phyloP scores from a whole-genome alignment of 2,797 vertebrate species.

The Epinephelus awoara region DNA sequence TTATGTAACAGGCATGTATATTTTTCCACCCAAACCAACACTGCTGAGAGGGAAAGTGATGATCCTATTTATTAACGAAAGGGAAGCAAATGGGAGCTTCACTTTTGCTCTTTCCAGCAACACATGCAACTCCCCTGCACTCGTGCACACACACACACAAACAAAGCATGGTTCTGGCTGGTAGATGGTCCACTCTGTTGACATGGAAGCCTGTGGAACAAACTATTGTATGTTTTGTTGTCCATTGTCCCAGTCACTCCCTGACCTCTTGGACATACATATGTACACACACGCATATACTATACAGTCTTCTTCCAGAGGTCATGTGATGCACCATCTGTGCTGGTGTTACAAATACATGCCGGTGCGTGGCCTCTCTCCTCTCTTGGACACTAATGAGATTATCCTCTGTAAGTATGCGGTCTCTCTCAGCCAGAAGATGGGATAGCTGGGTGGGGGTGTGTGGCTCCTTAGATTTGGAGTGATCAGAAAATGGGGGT shows the following conservation, averaged over 20 bases:
- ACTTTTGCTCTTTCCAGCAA: conserved; percentile 7
- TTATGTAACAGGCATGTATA: neutral
- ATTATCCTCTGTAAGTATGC: conserved; percentile 87
- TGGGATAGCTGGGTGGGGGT: conserved; percentile 73
- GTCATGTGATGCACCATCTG: conserved; percentile 86
- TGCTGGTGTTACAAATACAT: conserved; percentile 75
- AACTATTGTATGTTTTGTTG: conserved; percentile 81
- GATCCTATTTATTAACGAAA: conserved; percentile 26
- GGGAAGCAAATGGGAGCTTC: conserved; percentile 22
- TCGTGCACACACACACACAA: conserved; percentile 1
- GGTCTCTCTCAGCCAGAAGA: conserved; percentile 74
- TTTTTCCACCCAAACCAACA: neutral
- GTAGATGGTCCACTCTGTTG: conserved; percentile 35
- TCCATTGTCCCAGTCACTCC: conserved; percentile 69
- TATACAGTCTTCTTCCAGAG: conserved; percentile 57
- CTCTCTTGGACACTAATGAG: conserved; percentile 81
- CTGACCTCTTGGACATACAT: conserved; percentile 66
- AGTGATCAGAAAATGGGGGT: neutral
- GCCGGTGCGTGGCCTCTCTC: conserved; percentile 61
- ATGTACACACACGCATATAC: conserved; percentile 49
- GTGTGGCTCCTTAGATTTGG: conserved; percentile 42
- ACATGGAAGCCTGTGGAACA: conserved; percentile 82
- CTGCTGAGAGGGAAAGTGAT: conserved; percentile 1
- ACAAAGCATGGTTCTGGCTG: conserved; percentile 58
- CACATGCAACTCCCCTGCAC: neutral